Evolutionary conservation across 2,113 vertebrate genomes (phyloP).

Genomic region (Brienomyrus brachyistius): DNA sequence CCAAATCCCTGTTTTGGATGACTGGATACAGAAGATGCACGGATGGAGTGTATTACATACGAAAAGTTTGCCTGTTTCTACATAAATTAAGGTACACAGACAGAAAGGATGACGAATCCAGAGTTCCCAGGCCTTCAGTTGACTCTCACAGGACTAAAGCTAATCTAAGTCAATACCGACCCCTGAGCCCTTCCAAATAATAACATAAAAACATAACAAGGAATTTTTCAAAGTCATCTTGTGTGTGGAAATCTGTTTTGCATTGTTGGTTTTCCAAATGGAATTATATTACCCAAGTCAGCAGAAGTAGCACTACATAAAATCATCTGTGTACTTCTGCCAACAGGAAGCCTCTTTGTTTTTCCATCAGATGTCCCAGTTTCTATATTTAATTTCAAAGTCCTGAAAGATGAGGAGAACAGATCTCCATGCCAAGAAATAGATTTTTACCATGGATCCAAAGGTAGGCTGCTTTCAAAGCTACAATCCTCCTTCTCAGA

Average conservation of each 20-base stretch:
- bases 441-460: not conserved
- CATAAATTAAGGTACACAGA: slow-evolving; percentile 64
- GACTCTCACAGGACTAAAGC: slow-evolving; percentile 60
- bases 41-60: slow-evolving; percentile 36
- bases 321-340: slow-evolving; percentile 20
- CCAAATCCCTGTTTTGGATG: not conserved
- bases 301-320: slow-evolving; percentile 21
- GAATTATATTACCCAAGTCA: slow-evolving; percentile 35
- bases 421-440: slow-evolving; percentile 6
- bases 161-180: not conserved
- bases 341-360: slow-evolving; percentile 24
- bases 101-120: slow-evolving; percentile 67
- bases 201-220: slow-evolving; percentile 44
- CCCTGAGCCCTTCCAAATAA: slow-evolving; percentile 7
- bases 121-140: slow-evolving; percentile 68
- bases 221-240: slow-evolving; percentile 39
- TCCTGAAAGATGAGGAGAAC: slow-evolving; percentile 9
- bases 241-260: slow-evolving; percentile 50
- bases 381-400: slow-evolving; percentile 23
- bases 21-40: not conserved
- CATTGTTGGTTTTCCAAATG: slow-evolving; percentile 37
- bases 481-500: not conserved
- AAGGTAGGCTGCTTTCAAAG: not conserved
- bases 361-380: slow-evolving; percentile 17
- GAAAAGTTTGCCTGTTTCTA: not conserved